These are phyloP conservation scores for Sitobion miscanthi DNA, from an alignment of 1,140 invertebrate genomes.

Conservation along the genomic window DNA sequence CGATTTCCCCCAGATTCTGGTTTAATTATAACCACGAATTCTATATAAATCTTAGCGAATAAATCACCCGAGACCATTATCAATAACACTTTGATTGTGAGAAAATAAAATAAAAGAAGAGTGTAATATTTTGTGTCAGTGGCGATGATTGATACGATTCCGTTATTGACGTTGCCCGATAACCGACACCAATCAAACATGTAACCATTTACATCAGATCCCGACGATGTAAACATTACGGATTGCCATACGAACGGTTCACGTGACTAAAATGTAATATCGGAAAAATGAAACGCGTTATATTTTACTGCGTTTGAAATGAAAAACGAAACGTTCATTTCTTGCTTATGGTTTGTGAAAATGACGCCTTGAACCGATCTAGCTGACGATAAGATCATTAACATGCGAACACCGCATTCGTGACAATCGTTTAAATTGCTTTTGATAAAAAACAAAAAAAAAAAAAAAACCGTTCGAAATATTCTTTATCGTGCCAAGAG, in stretches of 20 bases:
- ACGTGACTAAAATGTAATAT: neutral
- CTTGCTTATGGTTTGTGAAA: neutral
- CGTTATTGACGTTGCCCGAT: neutral
- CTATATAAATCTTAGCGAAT: neutral
- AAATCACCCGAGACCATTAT: neutral
- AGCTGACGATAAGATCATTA: neutral
- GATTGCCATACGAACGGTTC: neutral
- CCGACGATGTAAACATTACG: neutral
- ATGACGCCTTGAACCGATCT: neutral
- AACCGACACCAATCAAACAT: neutral
- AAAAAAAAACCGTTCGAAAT: neutral
- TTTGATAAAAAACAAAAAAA: constrained; percentile 1
- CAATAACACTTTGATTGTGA: neutral
- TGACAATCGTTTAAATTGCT: neutral
- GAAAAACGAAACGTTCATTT: neutral
- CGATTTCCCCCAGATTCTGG: neutral
- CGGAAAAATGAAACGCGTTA: neutral
- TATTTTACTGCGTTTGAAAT: neutral
- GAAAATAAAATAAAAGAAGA: neutral
- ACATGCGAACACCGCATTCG: neutral
- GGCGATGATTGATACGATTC: neutral
- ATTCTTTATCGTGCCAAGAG: constrained; percentile 15
- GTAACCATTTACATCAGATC: neutral
- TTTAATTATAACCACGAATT: neutral
- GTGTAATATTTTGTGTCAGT: neutral